Conservation (phyloP, 2,797 vertebrate genomes). For the Natrix natrix region DNA sequence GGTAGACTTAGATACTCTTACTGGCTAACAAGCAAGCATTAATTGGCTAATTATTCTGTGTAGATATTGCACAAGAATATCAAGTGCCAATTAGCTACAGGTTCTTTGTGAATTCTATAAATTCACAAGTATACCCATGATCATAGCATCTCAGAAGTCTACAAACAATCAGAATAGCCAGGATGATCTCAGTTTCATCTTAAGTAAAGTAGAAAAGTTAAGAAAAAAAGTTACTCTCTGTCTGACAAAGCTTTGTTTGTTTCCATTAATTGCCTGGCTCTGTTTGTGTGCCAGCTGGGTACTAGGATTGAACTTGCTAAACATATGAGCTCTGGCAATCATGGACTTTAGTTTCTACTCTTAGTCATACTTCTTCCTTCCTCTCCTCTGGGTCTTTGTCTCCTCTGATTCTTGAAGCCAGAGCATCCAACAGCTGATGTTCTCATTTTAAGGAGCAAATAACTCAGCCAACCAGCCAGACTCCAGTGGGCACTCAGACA, state of each 20-base stretch:
- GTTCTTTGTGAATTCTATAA: background rate
- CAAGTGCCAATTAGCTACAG: background rate
- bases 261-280: background rate
- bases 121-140: background rate
- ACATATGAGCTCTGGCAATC: background rate
- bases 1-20: background rate
- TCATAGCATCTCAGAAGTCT: background rate
- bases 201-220: background rate
- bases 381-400: background rate
- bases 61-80: background rate
- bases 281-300: background rate
- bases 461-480: background rate
- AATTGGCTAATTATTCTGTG: background rate
- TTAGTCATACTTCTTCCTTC: background rate
- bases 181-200: background rate
- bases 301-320: background rate
- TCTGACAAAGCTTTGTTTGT: background rate
- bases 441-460: background rate
- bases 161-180: background rate
- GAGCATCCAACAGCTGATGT: background rate
- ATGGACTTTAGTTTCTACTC: background rate
- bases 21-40: background rate
- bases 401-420: background rate
- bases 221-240: background rate
- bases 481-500: background rate